Base-by-base conservation (phyloP, 2,888 invertebrate species). In the Synergus itoensis region DNA sequence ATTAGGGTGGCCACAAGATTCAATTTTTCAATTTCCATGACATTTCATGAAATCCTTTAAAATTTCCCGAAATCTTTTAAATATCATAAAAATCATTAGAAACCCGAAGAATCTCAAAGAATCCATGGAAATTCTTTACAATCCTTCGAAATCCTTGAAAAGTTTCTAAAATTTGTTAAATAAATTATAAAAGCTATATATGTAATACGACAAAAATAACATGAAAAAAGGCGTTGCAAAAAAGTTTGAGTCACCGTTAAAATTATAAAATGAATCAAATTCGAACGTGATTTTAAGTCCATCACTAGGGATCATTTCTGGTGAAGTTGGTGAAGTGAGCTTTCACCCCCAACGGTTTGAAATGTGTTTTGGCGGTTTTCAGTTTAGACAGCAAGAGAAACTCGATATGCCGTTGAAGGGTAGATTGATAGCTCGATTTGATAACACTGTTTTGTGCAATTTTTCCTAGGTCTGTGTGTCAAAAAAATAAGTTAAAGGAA, bases 341-440 rank as follows among this genome's bases (percentile, higher is more conserved):
- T 78, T 81, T 81, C 77, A 79, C 64, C 36, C 62, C 77, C 76
- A 64, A 60, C 69, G 63, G 69, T 80, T 80, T 36, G 65, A 67
- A 79, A 67, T 75, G 67, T 81, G 80, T 77, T 83, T 84, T 83
- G 81, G 80, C 82, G 83, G 81, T 83, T 84, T 82, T 80, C 79
- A 69, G 77, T 81, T 77, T 78, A 57, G 65, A 77, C 79, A 78
- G 73, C 69, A 73, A 76, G 69, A 57, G 76, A 79, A 81, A 84
- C 79, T 76, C 48, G 80, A 83, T 73, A 53, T 53, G 77, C 53
- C 60, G 64, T 63, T 62, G 45, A 63, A 69, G 53, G 41, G 76
- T 75, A 80, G 79, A 84, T 81, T 82, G 81, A 84, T 81, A 79
- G 77, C 78, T 14, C 62, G 80, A 82, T 78, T 81, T 53, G 77